Evolutionary conservation across 2,888 invertebrate species (phyloP), one percentile per base, ranked within the genome.

Genomic region (Rhyacophila evoluta): DNA sequence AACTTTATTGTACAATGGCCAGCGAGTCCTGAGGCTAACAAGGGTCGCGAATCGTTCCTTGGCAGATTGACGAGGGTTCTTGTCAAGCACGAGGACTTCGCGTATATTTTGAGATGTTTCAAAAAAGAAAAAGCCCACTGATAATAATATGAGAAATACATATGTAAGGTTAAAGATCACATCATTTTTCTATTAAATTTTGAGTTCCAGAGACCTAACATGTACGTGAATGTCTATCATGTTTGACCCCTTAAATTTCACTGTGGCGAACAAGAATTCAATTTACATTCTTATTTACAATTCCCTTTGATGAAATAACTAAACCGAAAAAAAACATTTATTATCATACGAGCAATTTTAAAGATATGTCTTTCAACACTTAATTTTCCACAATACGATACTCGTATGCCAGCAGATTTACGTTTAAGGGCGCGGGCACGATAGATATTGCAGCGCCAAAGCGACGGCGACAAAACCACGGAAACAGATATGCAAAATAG

Each of bases 41-140:
- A 55, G 55, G 55, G 55, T 55, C 55, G 55, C 55, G 25, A 55
- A 55, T 25, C 41, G 41, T 55, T 55, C 55, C 19, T 19, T 8
- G 55, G 25, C 55, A 55, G 55, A 55, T 55, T 55, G 55, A 55
- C 55, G 19, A 55, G 55, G 55, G 55, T 55, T 55, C 55, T 55
- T 55, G 55, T 55, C 55, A 55, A 19, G 8, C 10, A 10, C 55
- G 55, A 55, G 19, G 55, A 0, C 25, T 55, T 55, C 19, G 41
- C 25, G 19, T 55, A 55, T 19, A 55, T 55, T 55, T 1, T 55
- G 12, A 55, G 10, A 8, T 25, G 25, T 25, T 55, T 55, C 55
- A 55, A 25, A 55, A 55, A 55, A 5, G 25, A 55, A 55, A 41
- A 41, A 5, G 3, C 41, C 12, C 25, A 25, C 19, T 55, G 55